Evolutionary conservation across 2,797 vertebrate species (phyloP).

Genomic region (Pseudopleuronectes americanus): DNA sequence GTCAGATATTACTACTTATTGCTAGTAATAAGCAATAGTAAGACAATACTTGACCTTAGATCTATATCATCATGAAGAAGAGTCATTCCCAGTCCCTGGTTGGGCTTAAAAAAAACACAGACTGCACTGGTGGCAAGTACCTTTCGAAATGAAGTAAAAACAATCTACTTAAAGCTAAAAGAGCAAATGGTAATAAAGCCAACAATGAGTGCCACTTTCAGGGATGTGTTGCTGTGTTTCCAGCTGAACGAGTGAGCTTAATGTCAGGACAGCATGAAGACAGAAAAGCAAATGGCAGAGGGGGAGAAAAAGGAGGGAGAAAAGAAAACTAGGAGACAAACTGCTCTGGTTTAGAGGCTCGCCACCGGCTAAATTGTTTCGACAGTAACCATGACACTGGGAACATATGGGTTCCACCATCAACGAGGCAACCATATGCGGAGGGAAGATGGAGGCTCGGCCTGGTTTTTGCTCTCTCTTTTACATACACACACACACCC

Average conservation of each 20-base stretch:
- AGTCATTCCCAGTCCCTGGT: neutral
- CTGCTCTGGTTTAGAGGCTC: conserved; percentile 56
- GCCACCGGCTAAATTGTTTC: conserved; percentile 59
- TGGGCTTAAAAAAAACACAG: neutral
- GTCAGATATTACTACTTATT: too few relatives aligned
- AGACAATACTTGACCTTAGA: too few relatives aligned
- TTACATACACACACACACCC: conserved; percentile 23
- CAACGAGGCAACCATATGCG: neutral
- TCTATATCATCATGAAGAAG: too few relatives aligned
- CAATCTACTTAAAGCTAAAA: neutral
- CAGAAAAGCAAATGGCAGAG: conserved; percentile 5
- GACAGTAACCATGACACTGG: conserved; percentile 78
- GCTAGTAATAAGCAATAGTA: too few relatives aligned
- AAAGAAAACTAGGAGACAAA: conserved; percentile 50
- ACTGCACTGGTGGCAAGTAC: neutral
- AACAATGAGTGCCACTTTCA: conserved; percentile 13
- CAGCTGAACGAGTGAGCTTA: conserved; percentile 1
- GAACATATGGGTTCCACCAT: conserved; percentile 66
- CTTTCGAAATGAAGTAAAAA: neutral
- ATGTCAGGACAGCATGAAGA: conserved; percentile 14
- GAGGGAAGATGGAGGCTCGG: conserved; percentile 12
- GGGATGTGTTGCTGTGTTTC: conserved; percentile 9
- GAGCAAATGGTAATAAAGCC: conserved; percentile 19
- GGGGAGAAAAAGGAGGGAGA: conserved; percentile 10
- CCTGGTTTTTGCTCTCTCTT: conserved; percentile 47